Percentiles rank a stretch among this genome's conserved stretches.
phyloP scores from a whole-genome alignment of 2,888 invertebrate genomes.

The Sialis fuliginosa region DNA sequence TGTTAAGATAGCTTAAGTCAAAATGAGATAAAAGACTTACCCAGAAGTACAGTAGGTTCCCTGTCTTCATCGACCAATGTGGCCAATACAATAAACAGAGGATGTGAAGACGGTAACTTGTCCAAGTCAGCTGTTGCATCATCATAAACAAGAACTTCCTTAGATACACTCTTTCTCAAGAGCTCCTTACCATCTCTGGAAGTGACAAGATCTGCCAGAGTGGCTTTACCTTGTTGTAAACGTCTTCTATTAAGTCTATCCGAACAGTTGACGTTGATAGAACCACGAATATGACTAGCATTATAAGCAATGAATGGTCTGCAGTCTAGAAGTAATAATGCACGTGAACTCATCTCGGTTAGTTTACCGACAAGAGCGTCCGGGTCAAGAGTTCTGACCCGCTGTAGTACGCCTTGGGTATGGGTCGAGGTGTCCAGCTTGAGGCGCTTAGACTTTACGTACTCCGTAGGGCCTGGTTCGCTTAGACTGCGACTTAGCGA shows the following conservation, averaged over 20 bases:
- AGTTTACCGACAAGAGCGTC: conserved; percentile 31
- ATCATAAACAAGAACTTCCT: conserved; percentile 51
- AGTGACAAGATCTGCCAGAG: conserved; percentile 44
- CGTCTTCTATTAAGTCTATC: conserved; percentile 49
- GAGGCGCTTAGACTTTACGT: conserved; percentile 28
- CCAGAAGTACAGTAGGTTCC: conserved; percentile 44
- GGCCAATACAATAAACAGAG: conserved; percentile 42
- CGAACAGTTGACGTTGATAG: conserved; percentile 52
- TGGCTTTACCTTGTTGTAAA: conserved; percentile 45
- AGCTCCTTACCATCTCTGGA: conserved; percentile 43
- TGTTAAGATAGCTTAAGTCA: too few species aligned
- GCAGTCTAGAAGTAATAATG: conserved; percentile 40
- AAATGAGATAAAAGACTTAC: too few species aligned
- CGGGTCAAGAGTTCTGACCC: conserved; percentile 30
- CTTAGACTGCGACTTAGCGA: conserved; percentile 35
- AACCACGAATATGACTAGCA: conserved; percentile 45
- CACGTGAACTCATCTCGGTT: conserved; percentile 15
- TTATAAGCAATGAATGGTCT: conserved; percentile 53
- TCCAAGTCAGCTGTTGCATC: conserved; percentile 45
- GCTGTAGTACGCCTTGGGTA: conserved; percentile 29
- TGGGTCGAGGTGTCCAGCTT: conserved; percentile 34
- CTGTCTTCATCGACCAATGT: conserved; percentile 49
- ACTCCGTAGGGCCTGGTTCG: conserved; percentile 31
- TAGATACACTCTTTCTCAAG: conserved; percentile 30
- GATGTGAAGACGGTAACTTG: conserved; percentile 35